phyloP scores from a whole-genome alignment of 2,113 vertebrate genomes.

The Crotalus viridis region DNA sequence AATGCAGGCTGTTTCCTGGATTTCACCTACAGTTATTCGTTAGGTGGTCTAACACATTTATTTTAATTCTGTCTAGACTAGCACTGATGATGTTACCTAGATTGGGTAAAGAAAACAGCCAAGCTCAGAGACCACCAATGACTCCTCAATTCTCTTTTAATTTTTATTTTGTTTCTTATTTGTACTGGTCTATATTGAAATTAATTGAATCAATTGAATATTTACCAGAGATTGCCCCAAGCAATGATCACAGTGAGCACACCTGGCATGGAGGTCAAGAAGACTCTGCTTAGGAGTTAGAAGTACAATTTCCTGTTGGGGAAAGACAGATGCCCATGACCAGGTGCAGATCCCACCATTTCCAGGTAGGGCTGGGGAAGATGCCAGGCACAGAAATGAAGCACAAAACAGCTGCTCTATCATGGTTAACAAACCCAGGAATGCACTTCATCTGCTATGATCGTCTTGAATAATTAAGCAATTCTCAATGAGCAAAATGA shows the following conservation, averaged over 20 bases:
- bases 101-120: background rate
- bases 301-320: background rate
- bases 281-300: background rate
- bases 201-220: too few species aligned
- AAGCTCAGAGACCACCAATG: background rate
- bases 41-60: background rate
- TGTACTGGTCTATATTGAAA: background rate
- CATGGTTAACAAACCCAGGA: background rate
- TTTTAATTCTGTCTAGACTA: background rate
- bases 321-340: background rate
- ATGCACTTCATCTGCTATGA: background rate
- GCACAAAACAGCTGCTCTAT: background rate
- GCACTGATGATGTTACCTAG: background rate
- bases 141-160: background rate
- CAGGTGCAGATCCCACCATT: background rate
- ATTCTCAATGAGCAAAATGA: background rate
- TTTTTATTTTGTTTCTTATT: background rate
- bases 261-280: background rate
- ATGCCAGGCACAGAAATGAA: background rate
- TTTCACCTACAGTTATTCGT: background rate
- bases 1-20: background rate
- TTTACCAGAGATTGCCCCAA: too few species aligned
- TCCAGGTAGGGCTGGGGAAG: background rate
- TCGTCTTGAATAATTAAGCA: background rate
- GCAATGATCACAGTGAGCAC: background rate